Evolutionary conservation across 1,140 invertebrate species (phyloP).

Genomic region (Dermatophagoides farinae): DNA sequence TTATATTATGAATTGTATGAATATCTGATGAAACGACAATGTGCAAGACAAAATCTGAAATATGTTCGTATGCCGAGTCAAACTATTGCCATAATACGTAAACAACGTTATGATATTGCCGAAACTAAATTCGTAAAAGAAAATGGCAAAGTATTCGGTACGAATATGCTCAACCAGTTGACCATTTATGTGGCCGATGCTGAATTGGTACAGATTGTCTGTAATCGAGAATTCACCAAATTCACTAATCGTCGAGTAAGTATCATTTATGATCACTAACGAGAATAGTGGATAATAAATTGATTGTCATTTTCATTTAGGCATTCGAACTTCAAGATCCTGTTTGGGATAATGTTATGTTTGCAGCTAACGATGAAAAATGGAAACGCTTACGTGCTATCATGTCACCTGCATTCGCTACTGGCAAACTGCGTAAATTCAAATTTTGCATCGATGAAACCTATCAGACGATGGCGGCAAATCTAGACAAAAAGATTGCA

Average conservation of each 20-base stretch:
- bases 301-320: not conserved
- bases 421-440: not conserved
- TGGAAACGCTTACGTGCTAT: not conserved
- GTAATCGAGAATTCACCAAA: slow-evolving; percentile 17
- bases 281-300: too few relatives aligned
- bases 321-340: not conserved
- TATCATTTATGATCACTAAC: not conserved
- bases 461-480: not conserved
- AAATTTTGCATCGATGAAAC: not conserved
- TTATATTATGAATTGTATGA: too few relatives aligned
- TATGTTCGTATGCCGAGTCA: too few relatives aligned
- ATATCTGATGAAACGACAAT: too few relatives aligned
- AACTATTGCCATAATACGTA: too few relatives aligned
- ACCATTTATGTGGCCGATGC: slow-evolving; percentile 13
- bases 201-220: slow-evolving; percentile 14
- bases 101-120: too few relatives aligned
- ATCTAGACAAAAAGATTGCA: not conserved
- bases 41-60: too few relatives aligned
- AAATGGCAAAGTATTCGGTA: slow-evolving; percentile 1
- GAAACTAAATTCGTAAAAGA: not conserved
- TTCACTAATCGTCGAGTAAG: slow-evolving; percentile 13
- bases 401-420: slow-evolving; percentile 1
- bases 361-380: not conserved
- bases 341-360: not conserved
- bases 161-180: not conserved